A percentile compares a stretch with the other conserved stretches of the same genome.
These are phyloP conservation scores for Melangyna quadrimaculata DNA, from an alignment of 2,888 invertebrate species.

Conservation along the genomic window DNA sequence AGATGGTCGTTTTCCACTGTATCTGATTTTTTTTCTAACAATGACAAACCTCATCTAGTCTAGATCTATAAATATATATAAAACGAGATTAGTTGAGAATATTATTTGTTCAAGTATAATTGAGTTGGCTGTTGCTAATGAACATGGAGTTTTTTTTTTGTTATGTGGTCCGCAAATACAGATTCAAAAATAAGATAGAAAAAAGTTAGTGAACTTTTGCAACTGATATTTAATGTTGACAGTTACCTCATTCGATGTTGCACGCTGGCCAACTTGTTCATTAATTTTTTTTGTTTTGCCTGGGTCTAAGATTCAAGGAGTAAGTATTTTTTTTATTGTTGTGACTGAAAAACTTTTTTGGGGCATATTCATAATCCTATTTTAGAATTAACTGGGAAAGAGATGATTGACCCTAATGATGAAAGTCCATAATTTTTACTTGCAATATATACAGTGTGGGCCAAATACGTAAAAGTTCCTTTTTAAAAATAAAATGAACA, in stretches of 20 bases:
- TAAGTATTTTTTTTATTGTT: background rate
- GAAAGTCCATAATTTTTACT: no score
- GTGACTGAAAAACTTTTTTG: no score
- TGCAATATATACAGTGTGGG: no score
- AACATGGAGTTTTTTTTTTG: background rate
- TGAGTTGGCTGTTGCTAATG: background rate
- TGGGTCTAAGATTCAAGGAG: background rate
- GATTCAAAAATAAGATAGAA: background rate
- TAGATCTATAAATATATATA: background rate
- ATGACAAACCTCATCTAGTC: background rate
- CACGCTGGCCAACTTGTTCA: background rate
- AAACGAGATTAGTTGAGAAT: no score
- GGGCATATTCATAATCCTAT: no score
- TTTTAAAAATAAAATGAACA: no score
- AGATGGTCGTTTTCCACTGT: background rate
- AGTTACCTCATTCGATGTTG: background rate
- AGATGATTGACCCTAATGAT: no score
- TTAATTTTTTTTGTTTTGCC: background rate
- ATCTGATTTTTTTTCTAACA: background rate
- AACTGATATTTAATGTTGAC: background rate
- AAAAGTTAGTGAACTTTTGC: background rate
- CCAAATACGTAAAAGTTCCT: no score
- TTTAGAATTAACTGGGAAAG: no score
- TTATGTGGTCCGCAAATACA: background rate
- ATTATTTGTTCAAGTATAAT: background rate